Evolutionary conservation across 2,113 vertebrate species (phyloP).

Genomic region (Trichechus manatus): DNA sequence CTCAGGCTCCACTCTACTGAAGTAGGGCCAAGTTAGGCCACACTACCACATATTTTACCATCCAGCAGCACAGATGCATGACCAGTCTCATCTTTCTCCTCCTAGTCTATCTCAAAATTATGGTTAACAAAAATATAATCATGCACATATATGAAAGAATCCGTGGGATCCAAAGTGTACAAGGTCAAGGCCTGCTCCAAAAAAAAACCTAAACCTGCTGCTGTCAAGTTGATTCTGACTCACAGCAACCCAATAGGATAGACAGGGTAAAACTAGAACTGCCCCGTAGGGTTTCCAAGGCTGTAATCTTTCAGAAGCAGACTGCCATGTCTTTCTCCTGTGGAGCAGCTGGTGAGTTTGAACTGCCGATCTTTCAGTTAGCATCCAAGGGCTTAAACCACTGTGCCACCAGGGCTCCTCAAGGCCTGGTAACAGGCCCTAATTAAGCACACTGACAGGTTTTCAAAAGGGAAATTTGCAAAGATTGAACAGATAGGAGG

Average conservation of each 20-base stretch:
- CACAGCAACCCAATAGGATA: too few relatives aligned
- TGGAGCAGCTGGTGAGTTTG: too few relatives aligned
- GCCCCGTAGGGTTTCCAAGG: neutral
- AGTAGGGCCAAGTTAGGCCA: neutral
- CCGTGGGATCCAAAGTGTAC: neutral
- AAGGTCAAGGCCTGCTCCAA: neutral
- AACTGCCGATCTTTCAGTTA: too few relatives aligned
- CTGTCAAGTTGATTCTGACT: neutral
- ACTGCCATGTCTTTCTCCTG: too few relatives aligned
- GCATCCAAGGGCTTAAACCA: too few relatives aligned
- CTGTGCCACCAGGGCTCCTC: too few relatives aligned
- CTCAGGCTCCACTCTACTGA: neutral
- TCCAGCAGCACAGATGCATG: neutral
- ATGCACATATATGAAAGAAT: neutral
- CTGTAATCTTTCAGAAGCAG: too few relatives aligned
- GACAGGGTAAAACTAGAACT: too few relatives aligned
- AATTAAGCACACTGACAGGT: neutral
- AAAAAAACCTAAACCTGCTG: neutral
- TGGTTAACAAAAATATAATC: slow-evolving; percentile 26
- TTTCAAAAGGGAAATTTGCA: neutral
- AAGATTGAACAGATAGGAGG: neutral
- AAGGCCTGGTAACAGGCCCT: neutral
- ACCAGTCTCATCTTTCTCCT: neutral
- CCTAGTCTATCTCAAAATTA: neutral
- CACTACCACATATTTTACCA: neutral